Evolutionary conservation across 1,140 invertebrate genomes (phyloP).

Genomic region (Diorhabda elongata): DNA sequence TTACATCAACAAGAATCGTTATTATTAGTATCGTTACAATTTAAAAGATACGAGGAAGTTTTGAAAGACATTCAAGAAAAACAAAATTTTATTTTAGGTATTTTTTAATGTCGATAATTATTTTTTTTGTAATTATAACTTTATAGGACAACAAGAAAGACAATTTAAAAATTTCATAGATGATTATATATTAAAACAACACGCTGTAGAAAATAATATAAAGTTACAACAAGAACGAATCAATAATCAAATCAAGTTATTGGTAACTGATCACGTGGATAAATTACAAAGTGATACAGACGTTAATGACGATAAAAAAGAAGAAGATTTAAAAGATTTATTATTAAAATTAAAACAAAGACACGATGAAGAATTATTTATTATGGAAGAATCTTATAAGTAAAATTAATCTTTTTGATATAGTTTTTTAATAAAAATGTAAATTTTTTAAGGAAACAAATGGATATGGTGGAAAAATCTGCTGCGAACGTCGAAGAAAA

Average conservation of each 20-base stretch:
- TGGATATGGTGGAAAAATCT: conserved; percentile 48
- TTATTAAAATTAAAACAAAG: conserved; percentile 46
- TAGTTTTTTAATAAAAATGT: not conserved
- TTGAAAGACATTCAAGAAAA: conserved; percentile 49
- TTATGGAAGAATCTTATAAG: conserved; percentile 52
- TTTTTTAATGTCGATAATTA: not conserved
- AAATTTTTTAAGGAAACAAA: conserved; percentile 47
- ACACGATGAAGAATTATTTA: conserved; percentile 51
- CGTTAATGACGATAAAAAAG: conserved; percentile 26
- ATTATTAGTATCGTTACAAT: conserved; percentile 49
- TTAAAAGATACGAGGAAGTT: conserved; percentile 51
- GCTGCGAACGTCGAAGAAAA: conserved; percentile 46
- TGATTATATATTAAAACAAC: conserved; percentile 50
- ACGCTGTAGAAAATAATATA: conserved; percentile 51
- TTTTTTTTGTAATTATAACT: not conserved
- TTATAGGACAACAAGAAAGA: conserved; percentile 43
- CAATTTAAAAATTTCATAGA: conserved; percentile 50
- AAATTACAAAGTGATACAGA: conserved; percentile 20
- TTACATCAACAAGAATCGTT: conserved; percentile 53
- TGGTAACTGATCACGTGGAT: conserved; percentile 42
- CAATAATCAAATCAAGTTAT: conserved; percentile 51
- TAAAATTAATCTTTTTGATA: conserved; percentile 26
- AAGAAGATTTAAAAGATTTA: not conserved
- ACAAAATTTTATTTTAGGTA: conserved; percentile 46
- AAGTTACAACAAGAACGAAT: conserved; percentile 51